phyloP scores from a whole-genome alignment of 1,140 invertebrate species.

The Bursaphelenchus mucronatus region DNA sequence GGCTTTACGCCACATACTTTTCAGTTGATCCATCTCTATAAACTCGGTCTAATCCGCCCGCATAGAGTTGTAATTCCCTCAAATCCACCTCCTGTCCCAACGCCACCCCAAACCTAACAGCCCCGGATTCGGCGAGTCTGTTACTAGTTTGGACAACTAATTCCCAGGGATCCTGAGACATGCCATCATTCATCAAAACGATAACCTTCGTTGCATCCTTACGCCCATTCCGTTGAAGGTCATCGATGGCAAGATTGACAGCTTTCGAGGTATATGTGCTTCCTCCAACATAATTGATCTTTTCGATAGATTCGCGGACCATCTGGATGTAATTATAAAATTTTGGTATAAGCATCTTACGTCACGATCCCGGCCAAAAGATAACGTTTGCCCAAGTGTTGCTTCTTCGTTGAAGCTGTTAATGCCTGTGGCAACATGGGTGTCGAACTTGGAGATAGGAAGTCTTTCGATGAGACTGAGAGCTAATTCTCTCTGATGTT shows the following conservation, averaged over 20 bases:
- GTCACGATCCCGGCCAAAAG: constrained; percentile 50
- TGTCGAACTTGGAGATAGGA: constrained; percentile 46
- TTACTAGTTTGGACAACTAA: constrained; percentile 36
- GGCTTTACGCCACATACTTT: constrained; percentile 42
- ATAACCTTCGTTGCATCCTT: constrained; percentile 48
- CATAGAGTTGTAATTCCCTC: constrained; percentile 48
- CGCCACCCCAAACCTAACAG: constrained; percentile 56
- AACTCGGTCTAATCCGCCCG: constrained; percentile 42
- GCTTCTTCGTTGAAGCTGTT: constrained; percentile 54
- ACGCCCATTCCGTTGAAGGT: constrained; percentile 42
- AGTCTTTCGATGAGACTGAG: constrained; percentile 52
- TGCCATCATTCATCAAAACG: constrained; percentile 56
- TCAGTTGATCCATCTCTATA: constrained; percentile 49
- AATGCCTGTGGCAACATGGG: constrained; percentile 51
- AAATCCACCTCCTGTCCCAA: constrained; percentile 52
- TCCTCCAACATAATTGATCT: constrained; percentile 52
- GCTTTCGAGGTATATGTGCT: constrained; percentile 53
- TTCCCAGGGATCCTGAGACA: constrained; percentile 54
- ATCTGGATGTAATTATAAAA: constrained; percentile 35
- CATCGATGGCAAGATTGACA: constrained; percentile 51
- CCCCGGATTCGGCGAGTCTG: constrained; percentile 33
- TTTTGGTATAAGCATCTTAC: constrained; percentile 21
- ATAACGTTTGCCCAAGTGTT: constrained; percentile 48
- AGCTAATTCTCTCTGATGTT: constrained; percentile 54
- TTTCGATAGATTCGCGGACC: constrained; percentile 53